Conservation (phyloP, 2,888 invertebrate species). For the Polydrusus cervinus region DNA sequence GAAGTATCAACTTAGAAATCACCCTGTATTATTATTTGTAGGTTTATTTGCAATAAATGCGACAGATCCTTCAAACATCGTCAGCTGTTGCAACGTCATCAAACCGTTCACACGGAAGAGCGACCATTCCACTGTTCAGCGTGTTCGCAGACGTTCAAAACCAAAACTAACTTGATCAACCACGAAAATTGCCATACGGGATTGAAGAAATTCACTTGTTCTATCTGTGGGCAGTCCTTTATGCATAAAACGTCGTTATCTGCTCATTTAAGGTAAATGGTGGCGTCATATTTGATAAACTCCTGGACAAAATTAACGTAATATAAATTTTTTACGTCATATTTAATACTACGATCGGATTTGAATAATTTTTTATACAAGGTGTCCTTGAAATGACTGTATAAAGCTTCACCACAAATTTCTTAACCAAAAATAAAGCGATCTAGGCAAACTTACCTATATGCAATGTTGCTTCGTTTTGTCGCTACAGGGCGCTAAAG, state of each 20-base stretch:
- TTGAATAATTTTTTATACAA: no score
- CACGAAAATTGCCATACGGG: slow-evolving; percentile 84
- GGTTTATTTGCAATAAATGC: slow-evolving; percentile 85
- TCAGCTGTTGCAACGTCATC: slow-evolving; percentile 83
- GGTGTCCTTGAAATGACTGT: no score
- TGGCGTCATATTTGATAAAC: no score
- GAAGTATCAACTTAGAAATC: no score
- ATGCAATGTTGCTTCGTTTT: no score
- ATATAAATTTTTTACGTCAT: no score
- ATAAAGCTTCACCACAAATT: no score
- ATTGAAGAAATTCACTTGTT: slow-evolving; percentile 75
- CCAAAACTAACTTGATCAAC: slow-evolving; percentile 81
- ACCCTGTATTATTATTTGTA: slow-evolving; percentile 55
- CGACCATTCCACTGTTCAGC: slow-evolving; percentile 79
- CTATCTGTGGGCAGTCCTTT: slow-evolving; percentile 82
- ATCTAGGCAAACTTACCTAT: no score
- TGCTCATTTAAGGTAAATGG: slow-evolving; percentile 76
- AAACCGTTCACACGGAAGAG: slow-evolving; percentile 84
- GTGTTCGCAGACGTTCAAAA: slow-evolving; percentile 79
- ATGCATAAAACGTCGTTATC: slow-evolving; percentile 86
- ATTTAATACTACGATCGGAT: no score
- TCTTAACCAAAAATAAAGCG: no score
- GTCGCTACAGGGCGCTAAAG: no score
- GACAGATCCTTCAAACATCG: slow-evolving; percentile 84
- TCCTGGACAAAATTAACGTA: no score